Base-by-base conservation (phyloP, 2,888 invertebrate genomes). In the Hetaerina titia region DNA sequence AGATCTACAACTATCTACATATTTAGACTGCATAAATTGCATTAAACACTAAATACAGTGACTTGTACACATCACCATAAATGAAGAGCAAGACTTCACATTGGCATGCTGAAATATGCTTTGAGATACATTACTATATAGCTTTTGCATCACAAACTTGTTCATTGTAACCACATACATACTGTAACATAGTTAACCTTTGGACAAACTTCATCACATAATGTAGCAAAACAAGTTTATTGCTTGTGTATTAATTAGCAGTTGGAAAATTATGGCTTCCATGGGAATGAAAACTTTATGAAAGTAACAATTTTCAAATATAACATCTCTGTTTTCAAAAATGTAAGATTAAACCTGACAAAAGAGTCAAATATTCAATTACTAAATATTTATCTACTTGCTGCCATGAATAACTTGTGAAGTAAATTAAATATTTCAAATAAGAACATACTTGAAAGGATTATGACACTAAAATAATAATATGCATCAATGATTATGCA, bases 1-100 rank as follows among this genome's bases (percentile, higher is more conserved):
- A 81, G 69, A 31, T 81, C 81, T 81, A 81, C 81, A 81, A 22
- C 81, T 81, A 89, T 13, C 56, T 89, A 89, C 57, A 88, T 56
- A 56, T 56, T 58, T 89, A 57, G n/a, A 56, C 58, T 56, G 57
- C 13, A 57, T 89, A 4, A 57, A 13, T 58, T 89, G 58, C n/a
- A 22, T 22, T 89, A 89, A 9, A 8, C 22, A 11, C n/a, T 56
- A 58, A 88, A 45, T 58, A 89, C n/a, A 58, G 89, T 45, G 57
- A 31, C 31, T 58, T n/a, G 57, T 11, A 89, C 11, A 56, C n/a
- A 58, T 89, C 89, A 89, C 57, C 89, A 89, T 58, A 57, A 57
- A 57, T n/a, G 9, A 13, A 11, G 58, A 89, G 58, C 22, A 89
- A 88, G 56, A 45, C 22, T 88, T 89, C 31, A n/a, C n/a, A 31